These are phyloP conservation scores for Manis javanica DNA, from an alignment of 2,797 vertebrate genomes.

Conservation along the genomic window DNA sequence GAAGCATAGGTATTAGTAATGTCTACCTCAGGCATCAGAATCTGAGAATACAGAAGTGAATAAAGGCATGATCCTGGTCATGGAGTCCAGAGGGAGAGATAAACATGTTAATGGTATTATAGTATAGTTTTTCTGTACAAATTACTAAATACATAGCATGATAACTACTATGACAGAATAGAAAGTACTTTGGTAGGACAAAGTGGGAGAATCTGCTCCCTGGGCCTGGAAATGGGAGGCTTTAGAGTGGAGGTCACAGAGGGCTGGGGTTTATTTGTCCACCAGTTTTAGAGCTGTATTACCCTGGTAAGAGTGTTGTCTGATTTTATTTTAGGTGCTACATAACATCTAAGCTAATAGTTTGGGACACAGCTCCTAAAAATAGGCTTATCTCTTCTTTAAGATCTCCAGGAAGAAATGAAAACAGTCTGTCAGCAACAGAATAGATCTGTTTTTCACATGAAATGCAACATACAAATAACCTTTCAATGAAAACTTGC, in stretches of 20 bases:
- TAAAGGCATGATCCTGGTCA: not conserved
- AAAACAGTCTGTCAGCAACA: not conserved
- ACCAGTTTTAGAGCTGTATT: not conserved
- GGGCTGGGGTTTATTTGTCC: not conserved
- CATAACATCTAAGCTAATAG: not conserved
- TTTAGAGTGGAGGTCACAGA: not conserved
- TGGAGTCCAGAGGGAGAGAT: not conserved
- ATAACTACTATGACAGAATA: not conserved
- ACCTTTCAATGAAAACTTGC: conserved; percentile 48
- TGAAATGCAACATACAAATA: conserved; percentile 33
- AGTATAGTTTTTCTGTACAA: not conserved
- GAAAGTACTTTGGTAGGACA: not conserved
- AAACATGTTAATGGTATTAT: not conserved
- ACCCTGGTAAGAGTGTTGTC: not conserved
- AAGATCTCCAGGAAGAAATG: conserved; percentile 48
- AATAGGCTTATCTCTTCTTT: not conserved
- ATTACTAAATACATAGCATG: not conserved
- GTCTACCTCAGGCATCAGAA: not conserved
- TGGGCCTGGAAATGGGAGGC: not conserved
- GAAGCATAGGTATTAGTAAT: not conserved
- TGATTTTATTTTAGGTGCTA: not conserved
- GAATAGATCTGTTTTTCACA: not conserved
- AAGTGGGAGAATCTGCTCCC: too few species aligned
- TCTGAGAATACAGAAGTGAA: not conserved
- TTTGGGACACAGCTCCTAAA: not conserved